Evolutionary conservation across 2,797 vertebrate genomes (phyloP), one percentile per base, ranked within the genome.

Genomic region (Austrolebias charrua): DNA sequence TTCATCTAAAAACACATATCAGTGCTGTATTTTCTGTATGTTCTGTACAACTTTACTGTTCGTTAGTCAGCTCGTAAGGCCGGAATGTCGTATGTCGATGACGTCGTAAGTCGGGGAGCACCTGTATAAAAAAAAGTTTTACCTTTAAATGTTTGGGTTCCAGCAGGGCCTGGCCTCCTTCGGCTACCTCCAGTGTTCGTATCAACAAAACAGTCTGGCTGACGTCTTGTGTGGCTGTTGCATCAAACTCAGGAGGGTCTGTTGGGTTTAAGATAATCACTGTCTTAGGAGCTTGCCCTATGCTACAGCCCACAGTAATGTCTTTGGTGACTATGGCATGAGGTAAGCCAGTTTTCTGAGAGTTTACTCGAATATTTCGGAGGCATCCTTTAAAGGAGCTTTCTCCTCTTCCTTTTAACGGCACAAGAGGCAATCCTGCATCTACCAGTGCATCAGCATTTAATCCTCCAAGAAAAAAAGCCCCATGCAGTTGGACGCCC

Each of bases 321-420:
- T 97, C 95, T 83, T 94, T 95, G 69, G 93, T 95, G 70, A 94
- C 82, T 16, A 88, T 38, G 11, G 92, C 93, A 59, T 94, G 90
- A 57, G 89, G 94, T 52, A 98, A 80, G 0, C 94, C 94, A 55
- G 80, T 92, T 55, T 73, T 93, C 75, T 90, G 86, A 16, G 84
- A 84, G 75, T 94, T 95, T 24, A 91, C 69, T 81, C 77, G 90
- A 55, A 98, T 85, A 52, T 90, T 90, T 79, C 84, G 84, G 28
- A 98, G 82, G 69, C 95, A 99, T 13, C 96, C 95, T 91, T 91
- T 94, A 77, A 98, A 95, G 13, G 96, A 97, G 13, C 87, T 86
- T 51, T 75, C 76, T 73, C 90, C 88, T 63, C 59, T 88, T 61
- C 28, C 55, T 54, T 89, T 86, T 38, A 50, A 33, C 31, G 47